Evolutionary conservation across 2,113 vertebrate genomes (phyloP).

Genomic region (Zosterops borbonicus): DNA sequence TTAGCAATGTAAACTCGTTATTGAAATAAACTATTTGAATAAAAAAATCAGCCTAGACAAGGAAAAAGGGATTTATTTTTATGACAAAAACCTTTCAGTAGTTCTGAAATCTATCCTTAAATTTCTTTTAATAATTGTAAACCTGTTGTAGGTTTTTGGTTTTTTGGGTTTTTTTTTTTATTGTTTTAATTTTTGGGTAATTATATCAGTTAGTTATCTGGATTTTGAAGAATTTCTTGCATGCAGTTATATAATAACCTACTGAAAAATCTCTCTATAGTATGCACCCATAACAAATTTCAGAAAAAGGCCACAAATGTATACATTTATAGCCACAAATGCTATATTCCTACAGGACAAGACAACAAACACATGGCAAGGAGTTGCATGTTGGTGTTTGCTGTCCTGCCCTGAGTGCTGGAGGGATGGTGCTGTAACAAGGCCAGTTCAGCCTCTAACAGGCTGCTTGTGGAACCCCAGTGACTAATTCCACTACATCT

Average conservation of each 20-base stretch:
- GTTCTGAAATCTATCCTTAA: background rate
- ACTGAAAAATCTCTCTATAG: background rate
- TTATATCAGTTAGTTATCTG: background rate
- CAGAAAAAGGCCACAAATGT: background rate
- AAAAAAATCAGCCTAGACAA: background rate
- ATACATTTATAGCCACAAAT: too few species aligned
- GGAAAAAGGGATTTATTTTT: background rate
- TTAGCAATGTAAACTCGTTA: background rate
- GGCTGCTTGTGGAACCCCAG: background rate
- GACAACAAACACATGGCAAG: background rate
- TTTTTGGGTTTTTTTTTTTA: too few species aligned
- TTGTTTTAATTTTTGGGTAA: background rate
- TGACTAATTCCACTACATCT: background rate
- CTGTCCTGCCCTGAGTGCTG: background rate
- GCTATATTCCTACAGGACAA: rapidly evolving
- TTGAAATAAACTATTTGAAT: background rate
- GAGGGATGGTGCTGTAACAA: background rate
- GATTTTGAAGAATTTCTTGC: background rate
- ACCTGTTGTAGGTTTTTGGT: background rate
- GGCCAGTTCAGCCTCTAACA: background rate
- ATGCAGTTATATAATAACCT: background rate
- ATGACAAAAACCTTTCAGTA: background rate
- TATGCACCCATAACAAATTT: background rate
- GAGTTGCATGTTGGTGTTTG: rapidly evolving
- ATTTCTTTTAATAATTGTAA: background rate